A percentile compares a stretch with the other conserved stretches of the same genome.
phyloP scores from a whole-genome alignment of 2,797 vertebrate species.

The Centroberyx gerrardi region DNA sequence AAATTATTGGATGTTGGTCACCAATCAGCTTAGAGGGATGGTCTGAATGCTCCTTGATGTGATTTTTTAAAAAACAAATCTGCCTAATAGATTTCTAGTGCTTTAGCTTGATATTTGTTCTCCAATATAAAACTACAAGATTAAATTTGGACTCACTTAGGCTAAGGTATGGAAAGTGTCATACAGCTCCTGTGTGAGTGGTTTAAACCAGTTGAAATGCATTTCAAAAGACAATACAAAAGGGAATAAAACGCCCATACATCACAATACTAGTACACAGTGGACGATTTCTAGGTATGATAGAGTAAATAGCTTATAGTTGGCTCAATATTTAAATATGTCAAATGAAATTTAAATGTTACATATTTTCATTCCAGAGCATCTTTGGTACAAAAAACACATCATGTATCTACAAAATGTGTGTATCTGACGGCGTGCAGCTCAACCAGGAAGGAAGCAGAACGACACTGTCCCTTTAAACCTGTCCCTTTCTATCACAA shows the following conservation, averaged over 20 bases:
- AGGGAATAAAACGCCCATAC: constrained; percentile 9
- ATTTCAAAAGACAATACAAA: constrained; percentile 36
- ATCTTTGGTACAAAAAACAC: neutral
- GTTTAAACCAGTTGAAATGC: constrained; percentile 12
- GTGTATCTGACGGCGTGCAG: constrained; percentile 28
- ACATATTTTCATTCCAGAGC: neutral
- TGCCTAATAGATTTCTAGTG: too few relatives aligned
- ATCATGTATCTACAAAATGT: constrained; percentile 24
- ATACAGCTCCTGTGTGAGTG: neutral
- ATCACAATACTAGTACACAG: constrained; percentile 1
- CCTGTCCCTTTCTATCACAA: constrained; percentile 74
- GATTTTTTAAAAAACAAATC: too few relatives aligned
- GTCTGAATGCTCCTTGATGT: too few relatives aligned
- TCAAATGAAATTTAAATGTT: neutral
- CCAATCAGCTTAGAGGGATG: too few relatives aligned
- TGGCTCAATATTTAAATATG: rapidly evolving
- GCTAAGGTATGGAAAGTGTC: too few relatives aligned
- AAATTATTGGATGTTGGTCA: too few relatives aligned
- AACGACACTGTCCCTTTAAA: constrained; percentile 83
- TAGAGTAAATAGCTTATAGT: neutral
- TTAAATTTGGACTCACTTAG: too few relatives aligned
- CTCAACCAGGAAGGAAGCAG: constrained; percentile 69
- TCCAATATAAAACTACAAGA: too few relatives aligned
- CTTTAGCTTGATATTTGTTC: too few relatives aligned
- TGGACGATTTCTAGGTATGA: constrained; percentile 5